Evolutionary conservation across 2,113 vertebrate species (phyloP).

Genomic region (Hyperopisus bebe): DNA sequence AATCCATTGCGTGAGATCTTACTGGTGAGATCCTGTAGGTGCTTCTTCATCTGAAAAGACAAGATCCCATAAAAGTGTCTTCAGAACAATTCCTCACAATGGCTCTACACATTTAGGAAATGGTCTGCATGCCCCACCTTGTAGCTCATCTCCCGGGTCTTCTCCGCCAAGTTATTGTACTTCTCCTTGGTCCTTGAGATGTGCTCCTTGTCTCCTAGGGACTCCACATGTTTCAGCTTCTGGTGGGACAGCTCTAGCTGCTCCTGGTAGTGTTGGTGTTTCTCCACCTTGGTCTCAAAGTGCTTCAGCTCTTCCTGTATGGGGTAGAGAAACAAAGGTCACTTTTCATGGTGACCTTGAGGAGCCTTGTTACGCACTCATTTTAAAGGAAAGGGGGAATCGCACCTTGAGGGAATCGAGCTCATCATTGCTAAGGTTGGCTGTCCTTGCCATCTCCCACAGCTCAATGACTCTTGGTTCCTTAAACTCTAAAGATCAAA

Average conservation of each 20-base stretch:
- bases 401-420: slow-evolving; percentile 88
- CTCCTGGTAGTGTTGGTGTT: slow-evolving; percentile 91
- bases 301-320: slow-evolving; percentile 86
- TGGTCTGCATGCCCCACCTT: slow-evolving; percentile 61
- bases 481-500: slow-evolving; percentile 70
- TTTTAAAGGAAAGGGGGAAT: background rate
- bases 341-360: background rate
- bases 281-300: slow-evolving; percentile 92
- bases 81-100: background rate
- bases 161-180: slow-evolving; percentile 74
- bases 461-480: slow-evolving; percentile 90
- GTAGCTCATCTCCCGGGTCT: slow-evolving; percentile 86
- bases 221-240: slow-evolving; percentile 81
- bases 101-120: background rate
- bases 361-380: background rate
- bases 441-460: slow-evolving; percentile 84
- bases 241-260: slow-evolving; percentile 91
- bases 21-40: slow-evolving; percentile 82
- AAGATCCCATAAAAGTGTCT: background rate
- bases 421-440: slow-evolving; percentile 81
- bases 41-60: slow-evolving; percentile 84
- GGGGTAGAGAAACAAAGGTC: background rate
- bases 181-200: slow-evolving; percentile 78
- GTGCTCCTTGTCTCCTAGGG: slow-evolving; percentile 76
- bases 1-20: slow-evolving; percentile 77